Base-by-base conservation (phyloP, 1,140 invertebrate genomes). In the Theocolax elegans region DNA sequence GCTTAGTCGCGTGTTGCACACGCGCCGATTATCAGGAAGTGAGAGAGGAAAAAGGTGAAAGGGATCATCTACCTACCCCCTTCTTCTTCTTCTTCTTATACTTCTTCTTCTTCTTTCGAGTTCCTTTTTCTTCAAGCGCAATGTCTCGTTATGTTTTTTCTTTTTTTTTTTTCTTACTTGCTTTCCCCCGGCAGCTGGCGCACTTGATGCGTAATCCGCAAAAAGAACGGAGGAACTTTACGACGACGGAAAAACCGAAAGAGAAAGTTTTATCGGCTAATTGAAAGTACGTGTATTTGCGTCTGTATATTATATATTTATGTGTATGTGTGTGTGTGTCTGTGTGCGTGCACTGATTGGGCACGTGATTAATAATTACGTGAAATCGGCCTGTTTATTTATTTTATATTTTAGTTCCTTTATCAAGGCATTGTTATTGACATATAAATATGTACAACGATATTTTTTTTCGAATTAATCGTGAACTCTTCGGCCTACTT, bases 1-100 rank as follows among this genome's bases (percentile, higher is more conserved):
- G n/a, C 21, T 10, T 31, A 54, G 40, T 63, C 72, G 72, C 69
- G 72, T 72, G 62, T 56, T 44, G 62, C 71, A 73, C 72, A 75
- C 71, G 72, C 71, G 44, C 48, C 59, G 66, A 69, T 74, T 76
- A 76, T 74, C 54, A 75, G 72, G 74, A 80, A 79, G 68, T 74
- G 66, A 73, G 31, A 51, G 44, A 46, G 15, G 27, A 49, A 65
- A 76, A 78, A 78, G 77, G 74, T 74, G 76, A 74, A 79, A 77
- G 75, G 73, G 74, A 75, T 76, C 74, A 64, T 63, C 59, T 53
- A 66, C 59, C 70, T 65, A 66, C 48, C 29, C 23, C 63, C 72
- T 79, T 80, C 76, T 64, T 63, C 49, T 75, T 63, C 72, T 72
- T 62, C 49, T 74, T 70, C 64, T 73, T 69, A 68, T 70, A 75